Conservation (phyloP, 2,888 invertebrate species). For the Xanthostigma xanthostigma region DNA sequence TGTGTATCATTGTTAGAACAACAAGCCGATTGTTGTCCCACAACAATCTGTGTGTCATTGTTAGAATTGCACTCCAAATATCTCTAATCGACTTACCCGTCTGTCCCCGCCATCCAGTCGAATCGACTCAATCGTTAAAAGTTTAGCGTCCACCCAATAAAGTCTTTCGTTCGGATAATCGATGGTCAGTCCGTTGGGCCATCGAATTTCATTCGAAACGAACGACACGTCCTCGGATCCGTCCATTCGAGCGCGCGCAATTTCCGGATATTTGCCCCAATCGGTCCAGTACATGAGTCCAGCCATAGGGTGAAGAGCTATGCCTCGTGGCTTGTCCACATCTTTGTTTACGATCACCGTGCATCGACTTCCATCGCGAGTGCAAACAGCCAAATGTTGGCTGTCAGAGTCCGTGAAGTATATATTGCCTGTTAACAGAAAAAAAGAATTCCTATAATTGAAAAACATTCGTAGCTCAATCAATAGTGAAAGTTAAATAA, state of each 20-base stretch:
- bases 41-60: no score
- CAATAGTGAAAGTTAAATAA: no score
- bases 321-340: conserved; percentile 48
- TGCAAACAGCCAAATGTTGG: conserved; percentile 60
- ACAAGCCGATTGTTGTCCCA: no score
- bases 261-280: conserved; percentile 59
- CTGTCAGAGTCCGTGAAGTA: conserved; percentile 65
- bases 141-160: conserved; percentile 78
- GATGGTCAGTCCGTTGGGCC: conserved; percentile 77
- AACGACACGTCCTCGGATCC: conserved; percentile 48
- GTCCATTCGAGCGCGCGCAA: conserved; percentile 75
- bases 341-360: conserved; percentile 43
- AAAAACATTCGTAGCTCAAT: no score
- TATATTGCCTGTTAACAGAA: conserved; percentile 38
- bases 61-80: no score
- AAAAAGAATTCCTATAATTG: no score
- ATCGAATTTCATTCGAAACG: conserved; percentile 45
- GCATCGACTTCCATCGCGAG: conserved; percentile 48
- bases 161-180: conserved; percentile 65
- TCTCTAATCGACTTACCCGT: conserved; percentile 30
- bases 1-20: no score
- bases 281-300: conserved; percentile 90
- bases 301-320: conserved; percentile 49
- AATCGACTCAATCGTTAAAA: conserved; percentile 47
- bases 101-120: conserved; percentile 49